Evolutionary conservation across 2,113 vertebrate species (phyloP), one percentile per base, ranked within the genome.

Genomic region (Mola mola): DNA sequence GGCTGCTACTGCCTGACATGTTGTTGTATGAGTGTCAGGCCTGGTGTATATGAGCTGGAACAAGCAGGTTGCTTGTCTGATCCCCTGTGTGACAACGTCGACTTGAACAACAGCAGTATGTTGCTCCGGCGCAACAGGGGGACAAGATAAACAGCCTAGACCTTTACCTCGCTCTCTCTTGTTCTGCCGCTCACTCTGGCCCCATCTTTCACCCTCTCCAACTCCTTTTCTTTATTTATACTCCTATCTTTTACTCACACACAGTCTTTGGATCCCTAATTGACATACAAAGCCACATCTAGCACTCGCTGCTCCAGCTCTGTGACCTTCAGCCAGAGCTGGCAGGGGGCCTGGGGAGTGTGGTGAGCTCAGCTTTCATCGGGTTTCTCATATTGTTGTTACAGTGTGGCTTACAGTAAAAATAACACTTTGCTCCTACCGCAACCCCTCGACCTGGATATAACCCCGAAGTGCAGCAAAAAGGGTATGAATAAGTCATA

Each of bases 341-440:
- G 83, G 83, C 79, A 66, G 64, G 67, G 59, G 77, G 75, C 81
- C 77, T 72, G 65, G 66, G 72, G 81, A 80, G 75, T 78, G 88
- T 83, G 84, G 86, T 46, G 71, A 83, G 81, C 73, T 90, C 85
- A 74, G 53, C 83, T 88, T 88, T 87, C 86, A 86, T 75, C 48
- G 8, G 70, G 73, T 85, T 84, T 78, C 86, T 88, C 64, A 59
- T 84, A 83, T 68, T 88, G 84, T 88, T 90, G 84, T 82, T 85
- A 84, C 83, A 87, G 86, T 86, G 75, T 75, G 86, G 84, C 85
- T 87, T 86, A 88, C 84, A 86, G 88, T 79, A 87, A 82, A 83
- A 88, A 88, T 86, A 88, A 88, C 86, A 90, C 85, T 81, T 76
- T 77, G 79, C 81, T 87, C 79, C 75, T 51, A 83, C 86, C 79